Conservation (phyloP, 2,888 invertebrate species). For the Protophormia terraenovae region DNA sequence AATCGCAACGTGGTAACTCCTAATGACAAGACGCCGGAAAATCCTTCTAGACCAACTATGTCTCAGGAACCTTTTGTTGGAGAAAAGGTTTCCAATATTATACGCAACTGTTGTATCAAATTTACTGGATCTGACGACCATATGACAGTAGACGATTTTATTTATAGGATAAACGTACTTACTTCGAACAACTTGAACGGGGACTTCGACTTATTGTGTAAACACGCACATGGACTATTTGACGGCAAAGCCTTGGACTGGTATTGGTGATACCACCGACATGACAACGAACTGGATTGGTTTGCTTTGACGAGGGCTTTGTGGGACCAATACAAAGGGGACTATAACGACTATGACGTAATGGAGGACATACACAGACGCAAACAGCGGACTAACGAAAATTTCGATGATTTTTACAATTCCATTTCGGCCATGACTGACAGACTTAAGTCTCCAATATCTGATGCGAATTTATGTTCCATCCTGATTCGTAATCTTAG, state of each 20-base stretch:
- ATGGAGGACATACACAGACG: no score
- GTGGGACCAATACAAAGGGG: no score
- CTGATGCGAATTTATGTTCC: not conserved
- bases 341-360: no score
- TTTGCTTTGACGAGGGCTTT: no score
- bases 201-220: not conserved
- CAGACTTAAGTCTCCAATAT: not conserved
- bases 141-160: not conserved
- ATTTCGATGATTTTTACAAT: not conserved
- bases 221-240: not conserved
- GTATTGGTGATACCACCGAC: no score
- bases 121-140: not conserved
- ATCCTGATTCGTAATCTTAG: not conserved
- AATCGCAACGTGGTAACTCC: no score
- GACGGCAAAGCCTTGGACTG: no score
- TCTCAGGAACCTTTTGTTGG: not conserved
- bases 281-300: no score
- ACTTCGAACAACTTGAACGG: not conserved
- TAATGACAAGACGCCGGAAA: not conserved
- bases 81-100: not conserved
- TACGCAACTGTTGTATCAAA: constrained; percentile 1
- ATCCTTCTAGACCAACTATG: not conserved
- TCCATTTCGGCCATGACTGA: not conserved
- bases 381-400: not conserved
- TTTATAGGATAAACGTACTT: constrained; percentile 13